Conservation (phyloP, 2,113 vertebrate genomes). For the Trematocara marginatum region DNA sequence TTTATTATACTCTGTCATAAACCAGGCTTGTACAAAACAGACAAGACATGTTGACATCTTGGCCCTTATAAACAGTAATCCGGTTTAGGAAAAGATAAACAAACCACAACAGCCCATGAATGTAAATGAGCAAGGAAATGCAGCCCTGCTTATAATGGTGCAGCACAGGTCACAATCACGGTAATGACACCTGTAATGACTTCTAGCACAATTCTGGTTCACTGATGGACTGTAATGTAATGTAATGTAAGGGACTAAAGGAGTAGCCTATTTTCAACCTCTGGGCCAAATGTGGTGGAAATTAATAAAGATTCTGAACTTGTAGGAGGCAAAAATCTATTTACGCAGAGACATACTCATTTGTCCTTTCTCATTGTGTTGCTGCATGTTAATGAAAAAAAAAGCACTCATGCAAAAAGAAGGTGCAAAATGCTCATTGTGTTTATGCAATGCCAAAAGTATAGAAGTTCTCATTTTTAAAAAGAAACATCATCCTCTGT, state of each 20-base stretch:
- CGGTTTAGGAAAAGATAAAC: slow-evolving; percentile 22
- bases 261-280: slow-evolving; percentile 28
- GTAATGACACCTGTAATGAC: slow-evolving; percentile 50
- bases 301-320: slow-evolving; percentile 58
- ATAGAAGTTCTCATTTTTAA: slow-evolving; percentile 1
- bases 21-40: not conserved
- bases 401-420: slow-evolving; percentile 55
- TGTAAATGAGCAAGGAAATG: slow-evolving; percentile 22
- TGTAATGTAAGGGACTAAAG: slow-evolving; percentile 27
- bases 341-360: slow-evolving; percentile 51
- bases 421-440: slow-evolving; percentile 24
- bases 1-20: not conserved
- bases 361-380: slow-evolving; percentile 40
- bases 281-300: slow-evolving; percentile 11
- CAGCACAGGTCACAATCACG: slow-evolving; percentile 34
- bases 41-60: slow-evolving; percentile 12
- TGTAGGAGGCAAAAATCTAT: slow-evolving; percentile 52
- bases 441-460: not conserved
- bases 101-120: slow-evolving; percentile 15
- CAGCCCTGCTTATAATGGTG: slow-evolving; percentile 18
- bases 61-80: slow-evolving; percentile 15
- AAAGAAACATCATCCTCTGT: not conserved
- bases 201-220: slow-evolving; percentile 7
- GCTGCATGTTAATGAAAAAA: slow-evolving; percentile 57
- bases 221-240: slow-evolving; percentile 32